Base-by-base conservation (phyloP, 2,888 invertebrate species). In the Hemicrepidius hirtus region DNA sequence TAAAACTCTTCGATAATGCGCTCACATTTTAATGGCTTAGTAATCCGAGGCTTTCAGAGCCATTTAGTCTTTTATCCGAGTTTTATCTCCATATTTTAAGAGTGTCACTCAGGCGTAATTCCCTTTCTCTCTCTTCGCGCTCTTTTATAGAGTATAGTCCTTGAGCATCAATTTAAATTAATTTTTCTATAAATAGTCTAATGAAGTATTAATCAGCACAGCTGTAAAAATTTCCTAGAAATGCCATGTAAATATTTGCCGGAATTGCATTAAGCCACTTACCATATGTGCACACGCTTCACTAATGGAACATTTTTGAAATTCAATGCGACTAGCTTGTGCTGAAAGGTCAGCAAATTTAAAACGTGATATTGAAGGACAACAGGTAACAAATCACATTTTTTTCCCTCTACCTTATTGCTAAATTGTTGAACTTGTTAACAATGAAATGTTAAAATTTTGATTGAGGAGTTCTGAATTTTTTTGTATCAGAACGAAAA, bases 21-120 rank as follows among this genome's bases (percentile, higher is more conserved):
- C 62, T 65, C 59, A 32, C 65, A 24, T 59, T 65, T n/a, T 71
- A 71, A 66, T 71, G 71, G 71, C 24, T 66, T 66, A 60, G 71
- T 66, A 71, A 71, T 66, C 71, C 59, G 50, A 66, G 50, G 71
- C 71, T 71, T 71, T 67, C 67, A 59, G 53, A 59, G 55, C 67
- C 55, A 67, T 67, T 71, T 71, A 66, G 50, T 9, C 35, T n/a
- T 64, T 64, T 46, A 60, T 60, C 60, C 37, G 35, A 12, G 37
- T n/a, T 64, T 64, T 55, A 70, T 70, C 70, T 64, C 13, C 41
- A 49, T 40, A 62, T 62, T 68, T 60, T 60, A 49, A 67, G 24
- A 62, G 40, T 62, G 62, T 62, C 62, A 44, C 62, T 53, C 60
- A 44, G 46, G 66, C 53, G 53, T 24, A 24, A 10, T 50, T 10